phyloP scores from a whole-genome alignment of 2,113 vertebrate species.

The Gyps fulvus region DNA sequence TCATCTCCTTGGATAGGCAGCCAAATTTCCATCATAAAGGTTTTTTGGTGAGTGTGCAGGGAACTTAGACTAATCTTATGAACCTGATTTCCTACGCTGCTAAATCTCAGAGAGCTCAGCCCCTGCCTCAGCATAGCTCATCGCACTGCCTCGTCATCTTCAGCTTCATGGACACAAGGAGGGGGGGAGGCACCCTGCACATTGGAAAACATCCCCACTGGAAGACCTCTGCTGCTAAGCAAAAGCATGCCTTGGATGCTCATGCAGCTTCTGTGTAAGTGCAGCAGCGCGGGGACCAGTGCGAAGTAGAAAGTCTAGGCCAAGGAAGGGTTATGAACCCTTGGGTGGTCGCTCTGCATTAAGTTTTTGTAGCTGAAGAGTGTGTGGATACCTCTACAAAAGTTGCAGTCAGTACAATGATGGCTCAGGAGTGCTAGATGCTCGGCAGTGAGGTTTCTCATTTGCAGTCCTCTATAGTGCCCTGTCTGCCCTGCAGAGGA shows the following conservation, averaged over 20 bases:
- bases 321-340: not conserved
- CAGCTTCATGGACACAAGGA: fast-evolving
- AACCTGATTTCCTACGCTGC: not conserved
- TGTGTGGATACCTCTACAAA: not conserved
- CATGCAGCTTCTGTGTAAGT: not conserved
- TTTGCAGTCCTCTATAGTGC: not conserved
- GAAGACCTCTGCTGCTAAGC: not conserved
- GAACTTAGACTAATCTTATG: not conserved
- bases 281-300: not conserved
- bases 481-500: not conserved
- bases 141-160: not conserved
- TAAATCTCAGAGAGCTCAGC: not conserved
- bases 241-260: not conserved
- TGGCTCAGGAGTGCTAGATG: not conserved
- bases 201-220: not conserved
- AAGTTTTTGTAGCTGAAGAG: not conserved
- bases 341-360: not conserved
- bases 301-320: not conserved
- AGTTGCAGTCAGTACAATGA: not conserved
- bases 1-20: not conserved
- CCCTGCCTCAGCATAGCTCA: not conserved
- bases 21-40: not conserved
- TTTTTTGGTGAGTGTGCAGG: not conserved
- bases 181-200: no score
- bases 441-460: not conserved